Base-by-base conservation (phyloP, 2,888 invertebrate genomes). In the Latheticus oryzae region DNA sequence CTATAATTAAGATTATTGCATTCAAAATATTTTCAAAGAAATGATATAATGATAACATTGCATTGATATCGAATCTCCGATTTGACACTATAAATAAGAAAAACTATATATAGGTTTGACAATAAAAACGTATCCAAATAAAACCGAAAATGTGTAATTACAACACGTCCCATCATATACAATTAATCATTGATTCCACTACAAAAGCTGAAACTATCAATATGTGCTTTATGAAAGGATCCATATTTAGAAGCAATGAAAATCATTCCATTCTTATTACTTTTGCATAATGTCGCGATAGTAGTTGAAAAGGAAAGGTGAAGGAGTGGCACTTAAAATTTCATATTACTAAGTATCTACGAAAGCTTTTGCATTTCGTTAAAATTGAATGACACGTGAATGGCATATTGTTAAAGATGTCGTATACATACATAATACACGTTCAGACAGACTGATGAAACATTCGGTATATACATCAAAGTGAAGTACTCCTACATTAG, bases 371-470 rank as follows among this genome's bases (percentile, higher is more conserved):
- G 23, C 40, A 40, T 40, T 19, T 13, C 12, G 11, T 26, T 13
- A 42, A 42, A 42, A 42, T 42, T 42, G 28, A 17, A 42, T 42
- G 42, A 42, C 42, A 42, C 42, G 42, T 42, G 38, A 38, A 38
- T 23, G 23, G n/a, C 4, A 12, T 11, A 38, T 38, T 38, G 38
- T 38, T 23, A 3, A 23, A 38, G 23, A 38, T 23, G 38, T 40
- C 23, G n/a, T 16, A 40, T n/a, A 16, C 13, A 42, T 35, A 5
- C 17, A 8, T 17, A 3, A 4, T n/a, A n/a, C 26, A 26, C n/a
- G n/a, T n/a, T 26, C n/a, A n/a, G 5, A 26, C n/a, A 26, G n/a
- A n/a, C n/a, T n/a, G n/a, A n/a, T n/a, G n/a, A n/a, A n/a, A n/a
- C n/a, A n/a, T n/a, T n/a, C n/a, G n/a, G n/a, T n/a, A n/a, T n/a